Base-by-base conservation (phyloP, 1,140 invertebrate species). In the Euura saliciscinereae region DNA sequence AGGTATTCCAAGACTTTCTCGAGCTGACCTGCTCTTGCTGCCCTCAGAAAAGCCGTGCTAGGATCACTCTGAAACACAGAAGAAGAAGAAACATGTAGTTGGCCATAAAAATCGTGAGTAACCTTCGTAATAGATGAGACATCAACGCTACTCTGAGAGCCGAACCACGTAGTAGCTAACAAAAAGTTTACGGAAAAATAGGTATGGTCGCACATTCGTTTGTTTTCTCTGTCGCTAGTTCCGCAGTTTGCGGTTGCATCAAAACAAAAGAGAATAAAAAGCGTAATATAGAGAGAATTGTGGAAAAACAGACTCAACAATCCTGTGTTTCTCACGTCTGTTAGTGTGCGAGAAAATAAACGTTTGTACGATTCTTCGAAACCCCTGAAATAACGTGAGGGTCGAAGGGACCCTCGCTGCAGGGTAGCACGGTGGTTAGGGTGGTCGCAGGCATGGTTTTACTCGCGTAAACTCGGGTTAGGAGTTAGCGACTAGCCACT, bases 1-100 rank as follows among this genome's bases (percentile, higher is more conserved):
- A 99, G 89, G 78, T 97, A 95, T 83, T 99, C 97, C 77, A 98
- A 88, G 10, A 99, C 95, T 87, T 98, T 98, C 76, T 97, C 95
- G 74, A 99, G 88, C 83, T 99, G 98, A 44, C 98, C 98, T 73
- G 97, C 97, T 74, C 98, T 91, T 65, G 98, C 98, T 75, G 98
- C 98, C 74, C 98, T 90, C 73, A 99, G 89, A 88, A 99, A 95
- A 69, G 93, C 92, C 77, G 94, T 95, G 79, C 93, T 94, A 64
- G 93, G 92, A 81, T 96, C 94, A 78, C 91, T 93, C 94, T 96
- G 90, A 68, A 91, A 91, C 78, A 78, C 81, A 28, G 28, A 83
- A 82, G 84, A 81, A 78, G 74, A 46, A 10, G 72, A 75, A 64
- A 73, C 59, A 13, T 51, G 70, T 71, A 71, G 13, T 13, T 64